Evolutionary conservation across 1,140 invertebrate species (phyloP).

Genomic region (Cyclina sinensis): DNA sequence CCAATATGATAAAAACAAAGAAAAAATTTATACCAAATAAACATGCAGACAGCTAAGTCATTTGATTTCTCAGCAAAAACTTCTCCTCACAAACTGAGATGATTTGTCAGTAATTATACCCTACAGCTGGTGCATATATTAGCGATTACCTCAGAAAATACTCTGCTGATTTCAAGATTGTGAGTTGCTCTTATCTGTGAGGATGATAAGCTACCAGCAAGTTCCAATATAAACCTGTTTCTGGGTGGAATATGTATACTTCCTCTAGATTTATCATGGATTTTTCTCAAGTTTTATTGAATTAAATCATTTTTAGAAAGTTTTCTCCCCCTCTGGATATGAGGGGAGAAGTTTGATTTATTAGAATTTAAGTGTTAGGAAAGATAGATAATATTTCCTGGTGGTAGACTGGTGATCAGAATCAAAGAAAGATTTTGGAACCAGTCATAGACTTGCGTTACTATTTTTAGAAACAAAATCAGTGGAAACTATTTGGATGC

Average conservation of each 20-base stretch:
- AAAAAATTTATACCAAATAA: no score
- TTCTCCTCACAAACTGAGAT: background rate
- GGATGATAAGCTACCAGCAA: conserved; percentile 15
- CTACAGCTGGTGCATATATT: conserved; percentile 23
- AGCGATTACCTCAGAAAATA: conserved; percentile 39
- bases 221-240: conserved; percentile 41
- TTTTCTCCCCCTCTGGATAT: background rate
- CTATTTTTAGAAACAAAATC: background rate
- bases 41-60: no score
- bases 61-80: background rate
- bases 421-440: background rate
- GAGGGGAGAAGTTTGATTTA: background rate
- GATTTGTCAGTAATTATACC: conserved; percentile 7
- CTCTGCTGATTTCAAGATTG: conserved; percentile 10
- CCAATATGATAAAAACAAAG: no score
- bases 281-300: background rate
- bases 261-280: background rate
- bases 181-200: background rate
- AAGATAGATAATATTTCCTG: background rate
- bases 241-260: conserved; percentile 16
- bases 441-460: no score
- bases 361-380: background rate
- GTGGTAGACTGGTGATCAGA: background rate
- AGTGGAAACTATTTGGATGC: background rate
- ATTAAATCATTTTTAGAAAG: background rate